Conservation (phyloP, 2,888 invertebrate species). For the Unio pictorum region DNA sequence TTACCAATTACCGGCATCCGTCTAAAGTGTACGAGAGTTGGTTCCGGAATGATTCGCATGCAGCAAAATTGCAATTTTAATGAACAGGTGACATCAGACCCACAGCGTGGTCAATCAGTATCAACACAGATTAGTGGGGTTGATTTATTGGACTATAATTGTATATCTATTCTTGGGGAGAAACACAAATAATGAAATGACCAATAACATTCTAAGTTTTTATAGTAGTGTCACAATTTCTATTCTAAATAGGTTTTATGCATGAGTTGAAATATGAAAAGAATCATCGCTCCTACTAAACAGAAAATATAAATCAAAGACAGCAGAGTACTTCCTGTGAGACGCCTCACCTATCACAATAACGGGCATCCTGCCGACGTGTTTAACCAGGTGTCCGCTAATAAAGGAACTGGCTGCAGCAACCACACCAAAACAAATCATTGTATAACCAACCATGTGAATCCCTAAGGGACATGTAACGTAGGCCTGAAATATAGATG, state of each 20-base stretch:
- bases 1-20: no score
- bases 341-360: slow-evolving; percentile 72
- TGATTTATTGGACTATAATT: no score
- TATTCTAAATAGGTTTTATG: neutral
- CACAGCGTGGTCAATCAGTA: no score
- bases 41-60: no score
- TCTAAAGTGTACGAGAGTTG: no score
- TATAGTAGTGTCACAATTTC: neutral
- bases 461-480: slow-evolving; percentile 77
- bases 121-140: no score
- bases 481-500: slow-evolving; percentile 55
- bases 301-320: no score
- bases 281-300: neutral
- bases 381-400: slow-evolving; percentile 93
- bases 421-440: slow-evolving; percentile 96
- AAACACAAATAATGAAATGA: slow-evolving; percentile 6
- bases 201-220: slow-evolving; percentile 5
- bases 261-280: neutral
- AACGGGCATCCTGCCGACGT: slow-evolving; percentile 88
- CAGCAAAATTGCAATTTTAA: no score
- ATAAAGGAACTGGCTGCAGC: slow-evolving; percentile 92
- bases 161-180: no score
- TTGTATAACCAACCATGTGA: slow-evolving; percentile 94
- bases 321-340: no score
- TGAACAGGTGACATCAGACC: no score